Conservation (phyloP, 2,797 vertebrate genomes). For the Tauraco hartlaubi region DNA sequence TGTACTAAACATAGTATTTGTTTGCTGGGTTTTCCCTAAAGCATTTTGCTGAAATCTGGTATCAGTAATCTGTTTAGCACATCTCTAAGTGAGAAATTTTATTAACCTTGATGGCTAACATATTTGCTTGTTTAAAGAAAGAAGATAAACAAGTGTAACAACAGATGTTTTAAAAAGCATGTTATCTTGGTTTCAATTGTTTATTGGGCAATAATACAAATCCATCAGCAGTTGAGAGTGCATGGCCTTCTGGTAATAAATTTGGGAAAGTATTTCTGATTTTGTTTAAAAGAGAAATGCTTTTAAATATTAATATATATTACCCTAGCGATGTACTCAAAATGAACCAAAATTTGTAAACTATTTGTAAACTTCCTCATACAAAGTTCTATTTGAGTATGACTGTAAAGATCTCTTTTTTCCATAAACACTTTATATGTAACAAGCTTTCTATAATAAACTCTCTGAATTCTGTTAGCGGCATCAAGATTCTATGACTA, state of each 20-base stretch:
- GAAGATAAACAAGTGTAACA: constrained; percentile 9
- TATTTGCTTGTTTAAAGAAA: constrained; percentile 17
- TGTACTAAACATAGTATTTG: neutral
- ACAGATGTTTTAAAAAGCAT: neutral
- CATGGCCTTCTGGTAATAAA: neutral
- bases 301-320: neutral
- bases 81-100: constrained; percentile 28
- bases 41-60: neutral
- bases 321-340: neutral
- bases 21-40: neutral
- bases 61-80: neutral
- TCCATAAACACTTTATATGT: neutral
- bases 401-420: neutral
- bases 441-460: neutral
- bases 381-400: neutral
- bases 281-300: neutral
- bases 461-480: neutral
- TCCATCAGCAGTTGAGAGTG: neutral
- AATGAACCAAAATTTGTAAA: neutral
- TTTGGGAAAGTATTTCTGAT: neutral
- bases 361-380: neutral
- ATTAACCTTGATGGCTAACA: neutral
- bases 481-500: neutral
- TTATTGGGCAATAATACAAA: neutral
- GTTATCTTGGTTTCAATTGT: neutral